Percentiles rank a stretch among this genome's conserved stretches.
phyloP scores from a whole-genome alignment of 1,140 invertebrate genomes.

The Saxidomus purpurata region DNA sequence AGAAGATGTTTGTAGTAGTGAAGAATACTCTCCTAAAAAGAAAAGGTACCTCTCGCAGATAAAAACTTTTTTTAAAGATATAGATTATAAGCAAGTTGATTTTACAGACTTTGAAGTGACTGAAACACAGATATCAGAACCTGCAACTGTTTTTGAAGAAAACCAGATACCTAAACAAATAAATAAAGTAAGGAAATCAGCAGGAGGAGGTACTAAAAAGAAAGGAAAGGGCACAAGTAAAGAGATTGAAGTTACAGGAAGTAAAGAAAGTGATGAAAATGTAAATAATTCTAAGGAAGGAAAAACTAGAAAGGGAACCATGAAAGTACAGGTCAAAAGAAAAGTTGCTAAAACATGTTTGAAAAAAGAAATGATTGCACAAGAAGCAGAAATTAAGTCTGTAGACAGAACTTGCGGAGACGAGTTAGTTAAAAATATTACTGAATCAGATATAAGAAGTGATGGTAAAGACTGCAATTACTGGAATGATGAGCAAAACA shows the following conservation, averaged over 20 bases:
- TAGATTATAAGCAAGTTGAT: not conserved
- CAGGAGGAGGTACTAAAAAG: not conserved
- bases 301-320: not conserved
- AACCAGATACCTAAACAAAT: no score
- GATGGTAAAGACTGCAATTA: not conserved
- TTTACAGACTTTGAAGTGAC: slow-evolving; percentile 21
- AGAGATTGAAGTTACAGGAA: not conserved
- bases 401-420: not conserved
- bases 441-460: not conserved
- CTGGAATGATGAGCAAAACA: not conserved
- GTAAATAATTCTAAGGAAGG: not conserved
- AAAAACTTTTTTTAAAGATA: not conserved
- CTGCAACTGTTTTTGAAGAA: no score
- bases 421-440: not conserved
- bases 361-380: no score
- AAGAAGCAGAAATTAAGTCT: not conserved
- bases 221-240: not conserved
- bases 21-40: no score
- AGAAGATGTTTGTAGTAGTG: no score
- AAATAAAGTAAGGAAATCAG: no score
- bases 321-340: not conserved
- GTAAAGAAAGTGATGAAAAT: not conserved
- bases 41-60: no score
- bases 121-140: not conserved
- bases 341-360: not conserved